Conservation (phyloP, 1,140 invertebrate species). For the Eubasilissa regina region DNA sequence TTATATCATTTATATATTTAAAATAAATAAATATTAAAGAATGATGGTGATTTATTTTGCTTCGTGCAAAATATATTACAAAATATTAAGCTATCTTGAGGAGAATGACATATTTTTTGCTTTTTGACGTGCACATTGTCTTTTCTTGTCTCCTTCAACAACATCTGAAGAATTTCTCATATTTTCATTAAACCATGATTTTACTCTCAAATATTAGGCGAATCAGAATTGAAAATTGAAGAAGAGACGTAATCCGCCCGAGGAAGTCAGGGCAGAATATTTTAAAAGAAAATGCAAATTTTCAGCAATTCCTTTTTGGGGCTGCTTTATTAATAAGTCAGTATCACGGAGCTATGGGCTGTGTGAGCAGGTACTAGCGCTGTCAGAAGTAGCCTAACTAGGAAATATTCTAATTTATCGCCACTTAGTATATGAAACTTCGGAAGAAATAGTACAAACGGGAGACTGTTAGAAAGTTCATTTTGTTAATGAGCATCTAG, state of each 20-base stretch:
- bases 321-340: conserved; percentile 30
- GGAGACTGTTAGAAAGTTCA: too few relatives aligned
- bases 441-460: too few relatives aligned
- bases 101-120: too few relatives aligned
- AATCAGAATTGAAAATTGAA: conserved; percentile 21
- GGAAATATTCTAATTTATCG: neutral
- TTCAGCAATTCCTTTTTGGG: conserved; percentile 16
- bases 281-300: conserved; percentile 24
- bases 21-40: too few relatives aligned
- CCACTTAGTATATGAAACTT: too few relatives aligned
- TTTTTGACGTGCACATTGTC: too few relatives aligned
- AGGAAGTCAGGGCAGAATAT: neutral
- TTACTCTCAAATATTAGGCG: conserved; percentile 17
- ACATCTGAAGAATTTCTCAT: conserved; percentile 8
- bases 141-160: too few relatives aligned
- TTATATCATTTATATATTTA: too few relatives aligned
- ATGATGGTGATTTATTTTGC: too few relatives aligned
- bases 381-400: neutral
- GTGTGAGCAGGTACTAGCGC: neutral
- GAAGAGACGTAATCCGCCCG: neutral
- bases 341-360: neutral
- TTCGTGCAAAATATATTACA: too few relatives aligned
- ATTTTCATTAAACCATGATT: conserved; percentile 17
- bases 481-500: too few relatives aligned
- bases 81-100: too few relatives aligned